phyloP scores from a whole-genome alignment of 1,140 invertebrate species.

The Panagrolaimus sp. region DNA sequence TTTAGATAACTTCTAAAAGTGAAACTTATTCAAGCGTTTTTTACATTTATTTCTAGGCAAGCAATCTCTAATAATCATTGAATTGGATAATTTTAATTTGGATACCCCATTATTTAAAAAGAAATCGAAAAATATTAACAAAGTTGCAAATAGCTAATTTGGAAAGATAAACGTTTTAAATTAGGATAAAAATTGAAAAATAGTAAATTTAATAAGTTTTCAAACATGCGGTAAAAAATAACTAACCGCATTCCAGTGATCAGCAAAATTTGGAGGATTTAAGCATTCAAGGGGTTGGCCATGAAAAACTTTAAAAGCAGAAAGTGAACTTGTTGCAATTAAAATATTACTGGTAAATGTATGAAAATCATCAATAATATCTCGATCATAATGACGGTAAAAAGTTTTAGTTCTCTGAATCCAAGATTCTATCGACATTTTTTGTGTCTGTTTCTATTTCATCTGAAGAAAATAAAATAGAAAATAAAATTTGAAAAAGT shows the following conservation, averaged over 20 bases:
- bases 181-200: not conserved
- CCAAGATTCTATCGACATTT: slow-evolving; percentile 7
- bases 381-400: not conserved
- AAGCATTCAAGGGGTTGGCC: not conserved
- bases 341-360: not conserved
- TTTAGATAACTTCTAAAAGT: too few relatives aligned
- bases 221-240: not conserved
- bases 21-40: too few relatives aligned
- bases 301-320: not conserved
- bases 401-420: not conserved
- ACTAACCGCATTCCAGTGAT: slow-evolving; percentile 7
- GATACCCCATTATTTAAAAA: not conserved
- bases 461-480: too few relatives aligned
- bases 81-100: not conserved
- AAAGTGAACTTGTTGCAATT: not conserved
- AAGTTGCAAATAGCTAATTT: not conserved
- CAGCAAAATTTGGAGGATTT: slow-evolving; percentile 6
- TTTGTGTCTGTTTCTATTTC: not conserved
- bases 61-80: not conserved
- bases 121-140: not conserved
- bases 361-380: not conserved
- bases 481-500: too few relatives aligned
- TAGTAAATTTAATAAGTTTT: too few relatives aligned
- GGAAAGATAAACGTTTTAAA: not conserved
- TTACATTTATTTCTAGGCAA: too few relatives aligned